Base-by-base conservation (phyloP, 2,888 invertebrate species). In the Balanococcus diminutus region DNA sequence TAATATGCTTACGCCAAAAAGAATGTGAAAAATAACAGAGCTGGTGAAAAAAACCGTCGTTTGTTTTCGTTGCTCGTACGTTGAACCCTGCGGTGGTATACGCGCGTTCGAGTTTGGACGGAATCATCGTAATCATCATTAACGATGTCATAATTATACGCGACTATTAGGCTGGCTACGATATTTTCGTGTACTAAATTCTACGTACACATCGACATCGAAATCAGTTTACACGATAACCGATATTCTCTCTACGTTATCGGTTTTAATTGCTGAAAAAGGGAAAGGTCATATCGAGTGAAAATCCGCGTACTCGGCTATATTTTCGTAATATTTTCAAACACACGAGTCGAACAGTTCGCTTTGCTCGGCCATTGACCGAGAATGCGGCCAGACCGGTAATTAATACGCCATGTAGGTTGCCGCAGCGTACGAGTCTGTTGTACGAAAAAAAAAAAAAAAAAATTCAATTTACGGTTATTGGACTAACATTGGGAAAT, bases 301-400 rank as follows among this genome's bases (percentile, higher is more conserved):
- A 72, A 72, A 72, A 32, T 31, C 72, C 31, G 61, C 22, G 32
- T 14, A 16, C 16, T 16, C n/a, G 61, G 4, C 61, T 9, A 61
- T 61, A 61, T 79, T 79, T 79, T 79, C 75, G 75, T 36, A 32
- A 79, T 32, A 67, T 46, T 46, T 46, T 46, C 46, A 46, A 46
- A 46, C 46, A 46, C 28, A 3, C 22, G 56, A 56, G 19, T 36
- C 61, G 61, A 6, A 61, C 2, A 39, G n/a, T n/a, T n/a, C n/a
- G n/a, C n/a, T n/a, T n/a, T 8, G 72, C 16, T 79, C 32, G 75
- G 75, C 75, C 75, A 36, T 36, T 79, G 75, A 79, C 75, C 75
- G 75, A 19, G 75, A 79, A 79, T 79, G 75, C 75, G 75, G 75
- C 32, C 75, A 79, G 75, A 79, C 75, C 75, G 75, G 75, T 79